A percentile compares a stretch with the other conserved stretches of the same genome.
Conservation (phyloP, 2,113 vertebrate species). For the Neoarius graeffei region DNA sequence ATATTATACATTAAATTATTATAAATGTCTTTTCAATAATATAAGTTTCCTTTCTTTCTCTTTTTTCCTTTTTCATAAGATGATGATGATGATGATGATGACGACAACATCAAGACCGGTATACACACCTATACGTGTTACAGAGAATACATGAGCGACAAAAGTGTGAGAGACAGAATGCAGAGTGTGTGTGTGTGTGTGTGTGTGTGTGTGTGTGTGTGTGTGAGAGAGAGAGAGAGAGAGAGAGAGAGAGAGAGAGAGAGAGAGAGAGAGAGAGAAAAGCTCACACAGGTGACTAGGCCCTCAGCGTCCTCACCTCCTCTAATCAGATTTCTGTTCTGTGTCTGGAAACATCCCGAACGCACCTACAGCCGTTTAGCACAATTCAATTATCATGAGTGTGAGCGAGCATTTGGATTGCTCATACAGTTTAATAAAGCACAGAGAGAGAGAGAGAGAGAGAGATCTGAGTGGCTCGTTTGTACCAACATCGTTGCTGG, state of each 20-base stretch:
- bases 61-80: background rate
- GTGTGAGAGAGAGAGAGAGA: background rate
- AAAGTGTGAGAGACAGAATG: background rate
- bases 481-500: background rate
- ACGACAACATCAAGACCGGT: background rate
- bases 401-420: slow-evolving; percentile 74
- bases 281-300: slow-evolving; percentile 82
- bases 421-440: background rate
- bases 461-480: background rate
- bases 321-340: slow-evolving; percentile 83
- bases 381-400: slow-evolving; percentile 95
- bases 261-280: background rate
- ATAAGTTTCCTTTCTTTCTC: no score
- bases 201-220: slow-evolving; percentile 17
- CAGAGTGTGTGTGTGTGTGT: background rate
- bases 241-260: background rate
- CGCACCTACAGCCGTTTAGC: slow-evolving; percentile 85
- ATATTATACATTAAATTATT: background rate
- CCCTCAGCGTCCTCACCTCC: slow-evolving; percentile 82
- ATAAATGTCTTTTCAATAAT: background rate
- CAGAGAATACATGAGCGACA: background rate
- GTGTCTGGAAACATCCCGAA: slow-evolving; percentile 86
- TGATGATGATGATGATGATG: background rate
- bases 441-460: slow-evolving; percentile 30
- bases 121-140: background rate